Evolutionary conservation across 1,140 invertebrate species (phyloP), one percentile per base, ranked within the genome.

Genomic region (Anagrus nilaparvatae): DNA sequence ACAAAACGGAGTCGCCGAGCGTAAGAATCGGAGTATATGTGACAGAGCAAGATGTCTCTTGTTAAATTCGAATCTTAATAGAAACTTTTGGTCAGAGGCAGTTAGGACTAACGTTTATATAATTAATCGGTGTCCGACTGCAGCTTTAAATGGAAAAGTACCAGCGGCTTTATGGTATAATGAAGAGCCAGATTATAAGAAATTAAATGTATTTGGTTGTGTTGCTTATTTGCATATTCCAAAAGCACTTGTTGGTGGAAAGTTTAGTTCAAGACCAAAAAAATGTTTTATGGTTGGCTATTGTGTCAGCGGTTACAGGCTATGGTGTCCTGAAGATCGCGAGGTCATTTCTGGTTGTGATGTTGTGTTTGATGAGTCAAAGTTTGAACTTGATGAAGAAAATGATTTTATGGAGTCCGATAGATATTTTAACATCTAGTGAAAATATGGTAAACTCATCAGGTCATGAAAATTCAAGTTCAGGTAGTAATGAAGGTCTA

Each of bases 1-100:
- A 45, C 58, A 66, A 50, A 67, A 70, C 49, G 64, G 64, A 3
- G 47, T 62, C 9, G 54, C 59, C 8, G 65, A 69, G 37, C 35
- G 55, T 19, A 48, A 49, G 16, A 69, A 68, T 49, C 44, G 59
- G 17, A 60, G 54, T 7, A 38, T 63, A 18, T 29, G 59, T 12
- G 55, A 64, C 40, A 53, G 38, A 31, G 58, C 62, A 56, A 9
- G 66, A 42, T 33, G 57, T 59, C 8, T 36, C 56, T 19, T 48
- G 44, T 39, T 40, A 64, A 53, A 28, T 65, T 13, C 40, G 46
- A 14, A 46, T 54, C 23, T 54, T 53, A 36, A 40, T 52, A 12
- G 16, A 20, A 9, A 14, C 34, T 49, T n/a, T n/a, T n/a, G n/a
- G n/a, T n/a, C n/a, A n/a, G n/a, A n/a, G n/a, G n/a, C n/a, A n/a